Conservation (phyloP, 2,888 invertebrate species). For the Andrena minutula region DNA sequence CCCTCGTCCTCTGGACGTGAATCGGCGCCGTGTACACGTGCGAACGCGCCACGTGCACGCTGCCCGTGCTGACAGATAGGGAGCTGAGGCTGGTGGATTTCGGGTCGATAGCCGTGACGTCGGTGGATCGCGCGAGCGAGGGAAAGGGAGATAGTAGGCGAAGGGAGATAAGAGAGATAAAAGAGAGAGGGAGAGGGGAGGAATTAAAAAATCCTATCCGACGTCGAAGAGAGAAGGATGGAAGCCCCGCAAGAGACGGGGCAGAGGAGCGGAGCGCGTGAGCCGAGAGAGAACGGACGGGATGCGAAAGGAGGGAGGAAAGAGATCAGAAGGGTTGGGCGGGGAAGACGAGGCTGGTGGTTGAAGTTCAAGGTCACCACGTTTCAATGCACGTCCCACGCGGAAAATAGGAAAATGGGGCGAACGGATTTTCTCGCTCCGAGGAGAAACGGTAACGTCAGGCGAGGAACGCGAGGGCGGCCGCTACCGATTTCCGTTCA, state of each 20-base stretch:
- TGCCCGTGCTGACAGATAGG: constrained; percentile 55
- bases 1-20: too few relatives aligned
- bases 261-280: neutral
- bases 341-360: constrained; percentile 47
- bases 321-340: neutral
- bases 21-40: constrained; percentile 42
- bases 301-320: neutral
- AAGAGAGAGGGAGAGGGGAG: constrained; percentile 1
- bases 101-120: constrained; percentile 84
- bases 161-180: constrained; percentile 15
- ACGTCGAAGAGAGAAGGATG: neutral
- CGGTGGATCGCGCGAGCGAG: constrained; percentile 71
- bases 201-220: constrained; percentile 1
- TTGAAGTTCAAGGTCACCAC: constrained; percentile 84
- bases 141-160: constrained; percentile 17
- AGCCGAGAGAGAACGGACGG: neutral
- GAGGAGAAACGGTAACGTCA: constrained; percentile 59
- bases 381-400: constrained; percentile 80
- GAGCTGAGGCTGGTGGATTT: constrained; percentile 67
- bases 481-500: constrained; percentile 31
- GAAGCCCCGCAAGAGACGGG: neutral
- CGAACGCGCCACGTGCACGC: constrained; percentile 62
- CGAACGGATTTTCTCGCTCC: constrained; percentile 71
- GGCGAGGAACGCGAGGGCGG: constrained; percentile 7
- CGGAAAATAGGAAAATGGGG: constrained; percentile 80